Evolutionary conservation across 2,888 invertebrate genomes (phyloP), one percentile per base, ranked within the genome.

Genomic region (Ernsta delagoae): DNA sequence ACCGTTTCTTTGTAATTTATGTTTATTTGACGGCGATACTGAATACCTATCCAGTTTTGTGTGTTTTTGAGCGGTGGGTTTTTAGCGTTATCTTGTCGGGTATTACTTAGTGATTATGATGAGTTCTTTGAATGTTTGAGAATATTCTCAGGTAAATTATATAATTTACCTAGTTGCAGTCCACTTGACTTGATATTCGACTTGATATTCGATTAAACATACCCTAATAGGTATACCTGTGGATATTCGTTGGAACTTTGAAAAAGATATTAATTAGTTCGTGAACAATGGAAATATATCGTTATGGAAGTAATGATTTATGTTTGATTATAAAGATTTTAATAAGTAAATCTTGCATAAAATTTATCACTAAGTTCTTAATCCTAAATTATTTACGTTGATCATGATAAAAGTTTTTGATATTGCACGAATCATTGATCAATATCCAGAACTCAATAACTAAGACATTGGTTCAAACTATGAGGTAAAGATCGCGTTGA

Each of bases 1-100:
- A 78, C 75, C 74, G 80, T 77, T 78, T 76, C 70, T 67, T 66
- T 70, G 78, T 83, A 81, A 87, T 86, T 87, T 86, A 86, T 84
- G 80, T 81, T 82, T 85, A 83, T 83, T 82, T 76, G 73, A 74
- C 70, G 75, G 74, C 65, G 68, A 73, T 75, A 70, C 72, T 63
- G 70, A 72, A 71, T 71, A 73, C 73, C 71, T 74, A 75, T 76
- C 66, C 65, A 69, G 66, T 71, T 72, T 70, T 66, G 56, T 68
- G 61, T 70, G 72, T 73, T 71, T 71, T 75, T 74, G 70, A 70
- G 66, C 65, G 69, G 53, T 64, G 62, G 50, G 41, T 61, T 66
- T 53, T 53, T 63, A 43, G 59, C 50, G 67, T 73, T 63, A 61
- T 68, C 68, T 36, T 39, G 45, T 12, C 41, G 53, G 53, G 54